phyloP scores from a whole-genome alignment of 2,797 vertebrate species.

The Fistularia commersonii region DNA sequence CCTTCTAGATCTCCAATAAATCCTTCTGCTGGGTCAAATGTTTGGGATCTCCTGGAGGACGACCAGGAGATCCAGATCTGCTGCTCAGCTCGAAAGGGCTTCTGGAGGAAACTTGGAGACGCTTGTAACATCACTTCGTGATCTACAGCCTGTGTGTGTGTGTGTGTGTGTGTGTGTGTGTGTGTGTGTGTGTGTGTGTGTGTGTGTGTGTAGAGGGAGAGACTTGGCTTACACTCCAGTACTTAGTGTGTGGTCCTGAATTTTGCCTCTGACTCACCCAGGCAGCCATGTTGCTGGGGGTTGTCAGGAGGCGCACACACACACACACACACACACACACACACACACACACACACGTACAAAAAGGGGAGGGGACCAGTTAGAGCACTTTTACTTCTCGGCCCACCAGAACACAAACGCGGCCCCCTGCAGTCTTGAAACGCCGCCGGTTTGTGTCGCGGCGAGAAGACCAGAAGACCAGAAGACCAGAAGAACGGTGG shows the following conservation, averaged over 20 bases:
- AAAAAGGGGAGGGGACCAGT: constrained; percentile 22
- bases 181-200: constrained; percentile 6
- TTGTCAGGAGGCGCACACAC: constrained; percentile 63
- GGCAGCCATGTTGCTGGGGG: constrained; percentile 61
- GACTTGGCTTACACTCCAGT: constrained; percentile 18
- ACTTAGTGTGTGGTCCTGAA: constrained; percentile 74
- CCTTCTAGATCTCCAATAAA: no score
- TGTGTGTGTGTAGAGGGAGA: constrained; percentile 19
- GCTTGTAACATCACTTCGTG: not conserved
- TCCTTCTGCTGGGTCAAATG: no score
- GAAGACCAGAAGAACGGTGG: no score
- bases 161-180: constrained; percentile 13
- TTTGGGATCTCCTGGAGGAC: no score
- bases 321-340: constrained; percentile 17
- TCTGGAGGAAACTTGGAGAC: no score
- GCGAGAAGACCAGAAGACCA: no score
- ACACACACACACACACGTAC: no score
- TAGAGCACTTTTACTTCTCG: constrained; percentile 39
- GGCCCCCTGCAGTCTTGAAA: constrained; percentile 38
- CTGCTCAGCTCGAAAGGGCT: no score
- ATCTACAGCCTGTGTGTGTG: constrained; percentile 13
- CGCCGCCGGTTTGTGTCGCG: no score
- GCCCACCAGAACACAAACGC: constrained; percentile 38
- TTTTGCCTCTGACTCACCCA: constrained; percentile 61
- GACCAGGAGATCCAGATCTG: no score